phyloP scores from a whole-genome alignment of 1,140 invertebrate genomes.

The Drosophila eugracilis region DNA sequence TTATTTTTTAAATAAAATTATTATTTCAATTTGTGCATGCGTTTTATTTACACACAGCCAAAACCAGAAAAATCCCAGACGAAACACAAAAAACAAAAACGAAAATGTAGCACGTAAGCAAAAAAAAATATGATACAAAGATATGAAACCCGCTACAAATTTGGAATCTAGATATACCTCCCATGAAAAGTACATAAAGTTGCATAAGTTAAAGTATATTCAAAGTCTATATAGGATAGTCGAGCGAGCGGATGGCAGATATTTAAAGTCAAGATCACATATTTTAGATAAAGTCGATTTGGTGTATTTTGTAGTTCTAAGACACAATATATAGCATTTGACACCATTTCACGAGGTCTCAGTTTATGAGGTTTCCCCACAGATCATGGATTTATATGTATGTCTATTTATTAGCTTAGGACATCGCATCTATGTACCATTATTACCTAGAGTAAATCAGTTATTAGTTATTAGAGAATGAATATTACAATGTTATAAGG shows the following conservation, averaged over 20 bases:
- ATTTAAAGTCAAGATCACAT: constrained; percentile 48
- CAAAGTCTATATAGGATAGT: constrained; percentile 69
- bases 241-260: constrained; percentile 12
- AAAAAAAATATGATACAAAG: constrained; percentile 61
- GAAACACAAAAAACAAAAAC: constrained; percentile 11
- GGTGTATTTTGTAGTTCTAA: constrained; percentile 67
- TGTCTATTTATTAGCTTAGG: constrained; percentile 48
- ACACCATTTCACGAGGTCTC: constrained; percentile 52
- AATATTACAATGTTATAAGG: constrained; percentile 45
- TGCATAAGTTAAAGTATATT: constrained; percentile 68
- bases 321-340: constrained; percentile 9
- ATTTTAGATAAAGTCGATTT: constrained; percentile 76
- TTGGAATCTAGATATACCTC: constrained; percentile 83
- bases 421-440: constrained; percentile 31
- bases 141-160: constrained; percentile 82
- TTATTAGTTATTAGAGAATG: constrained; percentile 40
- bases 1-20: constrained; percentile 84
- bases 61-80: neutral
- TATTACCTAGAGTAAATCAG: constrained; percentile 34
- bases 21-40: constrained; percentile 77
- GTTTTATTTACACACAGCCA: constrained; percentile 56
- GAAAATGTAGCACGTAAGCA: constrained; percentile 23
- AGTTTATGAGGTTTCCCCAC: constrained; percentile 76
- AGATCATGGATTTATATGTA: constrained; percentile 61
- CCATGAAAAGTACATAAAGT: constrained; percentile 63